Conservation (phyloP, 2,797 vertebrate genomes). For the Pagetopsis macropterus region DNA sequence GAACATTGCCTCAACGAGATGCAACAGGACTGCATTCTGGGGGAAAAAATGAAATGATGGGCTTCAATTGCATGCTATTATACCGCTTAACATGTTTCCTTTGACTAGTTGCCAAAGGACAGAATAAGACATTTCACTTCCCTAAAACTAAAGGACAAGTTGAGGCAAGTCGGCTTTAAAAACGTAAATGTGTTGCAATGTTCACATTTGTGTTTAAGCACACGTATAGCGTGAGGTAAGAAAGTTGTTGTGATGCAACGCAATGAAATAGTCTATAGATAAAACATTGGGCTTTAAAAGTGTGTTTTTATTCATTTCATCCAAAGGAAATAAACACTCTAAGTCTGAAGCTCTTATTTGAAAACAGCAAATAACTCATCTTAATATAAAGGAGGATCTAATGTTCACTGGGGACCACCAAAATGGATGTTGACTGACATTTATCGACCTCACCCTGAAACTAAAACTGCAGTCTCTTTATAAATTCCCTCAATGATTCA, state of each 20-base stretch:
- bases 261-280: neutral
- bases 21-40: constrained; percentile 65
- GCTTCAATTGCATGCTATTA: constrained; percentile 71
- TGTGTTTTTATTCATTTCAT: constrained; percentile 20
- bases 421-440: constrained; percentile 12
- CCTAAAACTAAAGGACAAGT: constrained; percentile 66
- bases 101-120: constrained; percentile 67
- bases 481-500: neutral
- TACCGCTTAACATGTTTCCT: constrained; percentile 59
- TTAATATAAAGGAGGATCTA: neutral
- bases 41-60: constrained; percentile 51
- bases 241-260: neutral
- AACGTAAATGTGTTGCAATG: constrained; percentile 28
- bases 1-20: constrained; percentile 63
- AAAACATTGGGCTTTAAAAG: neutral
- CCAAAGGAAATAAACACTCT: constrained; percentile 21
- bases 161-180: constrained; percentile 63
- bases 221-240: constrained; percentile 4
- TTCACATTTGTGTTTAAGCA: constrained; percentile 13
- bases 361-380: neutral
- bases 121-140: constrained; percentile 63
- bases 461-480: neutral
- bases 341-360: neutral
- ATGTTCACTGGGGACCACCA: constrained; percentile 6
- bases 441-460: constrained; percentile 14